Base-by-base conservation (phyloP, 2,888 invertebrate genomes). In the Pseudoips prasinana region DNA sequence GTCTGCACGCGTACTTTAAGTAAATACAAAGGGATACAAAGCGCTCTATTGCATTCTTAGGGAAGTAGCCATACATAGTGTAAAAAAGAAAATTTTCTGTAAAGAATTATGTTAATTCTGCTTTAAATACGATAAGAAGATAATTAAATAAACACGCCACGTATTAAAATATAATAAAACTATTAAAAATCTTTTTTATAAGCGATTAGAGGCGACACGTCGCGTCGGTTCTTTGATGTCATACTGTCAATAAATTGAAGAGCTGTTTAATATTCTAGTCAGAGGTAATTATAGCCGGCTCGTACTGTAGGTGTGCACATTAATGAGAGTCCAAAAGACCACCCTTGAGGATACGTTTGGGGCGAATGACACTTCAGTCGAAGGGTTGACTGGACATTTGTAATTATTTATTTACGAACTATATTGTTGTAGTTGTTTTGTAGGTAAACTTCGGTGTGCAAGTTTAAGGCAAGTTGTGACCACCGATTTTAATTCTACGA, bases 191-290 rank as follows among this genome's bases (percentile, higher is more conserved):
- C 14, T 3, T 14, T 3, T 3, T 14, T 3, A 14, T 14, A 14
- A 14, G 14, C 14, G 14, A 14, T 14, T 14, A 14, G 14, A 14
- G 5, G 2, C 14, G 14, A 3, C 14, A 5, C 3, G 2, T 5
- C 14, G 2, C 14, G 14, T 14, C 14, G 14, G 14, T 14, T 5
- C 14, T 14, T 14, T 14, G 14, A 20, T 20, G 20, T 2, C 20
- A 30, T 14, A 38, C 33, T 46, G 43, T 39, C 41, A 47, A 46
- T 57, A 54, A 54, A 56, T 56, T 40, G 24, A 47, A 45, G 41
- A 41, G 37, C 36, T 48, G 54, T 64, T 76, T 63, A 44, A 63
- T 73, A 84, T 83, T 74, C 82, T 51, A 62, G 67, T 69, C 81
- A 74, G 64, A 69, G 65, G 63, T 75, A 77, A 81, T 82, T 78